A percentile compares a stretch with the other conserved stretches of the same genome.
These are phyloP conservation scores for Rallus crepitans DNA, from an alignment of 2,797 vertebrate species.

Conservation along the genomic window DNA sequence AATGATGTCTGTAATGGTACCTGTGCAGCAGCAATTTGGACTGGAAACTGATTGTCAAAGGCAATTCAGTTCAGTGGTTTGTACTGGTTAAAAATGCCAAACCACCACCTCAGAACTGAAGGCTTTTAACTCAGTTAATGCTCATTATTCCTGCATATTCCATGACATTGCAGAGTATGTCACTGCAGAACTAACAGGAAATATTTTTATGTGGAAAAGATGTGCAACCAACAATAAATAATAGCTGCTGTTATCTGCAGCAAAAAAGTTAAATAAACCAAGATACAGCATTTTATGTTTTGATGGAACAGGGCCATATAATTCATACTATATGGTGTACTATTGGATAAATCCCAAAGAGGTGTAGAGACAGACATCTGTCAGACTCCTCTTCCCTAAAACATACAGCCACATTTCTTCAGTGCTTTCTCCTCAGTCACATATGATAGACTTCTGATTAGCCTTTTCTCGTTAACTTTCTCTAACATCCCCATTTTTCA, in stretches of 20 bases:
- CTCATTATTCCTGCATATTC: neutral
- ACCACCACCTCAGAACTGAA: neutral
- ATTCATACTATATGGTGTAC: neutral
- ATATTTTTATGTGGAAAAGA: neutral
- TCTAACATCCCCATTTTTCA: neutral
- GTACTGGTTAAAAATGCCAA: neutral
- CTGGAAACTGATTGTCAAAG: neutral
- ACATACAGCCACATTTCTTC: neutral
- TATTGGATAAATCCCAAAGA: neutral
- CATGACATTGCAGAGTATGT: neutral
- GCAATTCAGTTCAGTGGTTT: neutral
- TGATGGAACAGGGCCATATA: neutral
- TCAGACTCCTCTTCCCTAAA: neutral
- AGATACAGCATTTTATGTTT: neutral
- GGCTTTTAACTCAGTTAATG: neutral
- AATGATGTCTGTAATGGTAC: neutral
- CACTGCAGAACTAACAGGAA: constrained; percentile 5
- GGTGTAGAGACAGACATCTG: neutral
- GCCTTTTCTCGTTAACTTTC: neutral
- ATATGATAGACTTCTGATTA: neutral
- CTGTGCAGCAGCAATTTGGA: neutral
- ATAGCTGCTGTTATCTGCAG: neutral
- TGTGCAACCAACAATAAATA: neutral
- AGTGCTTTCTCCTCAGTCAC: neutral
- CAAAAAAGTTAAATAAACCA: neutral